Conservation (phyloP, 2,113 vertebrate species). For the Cochlearius cochlearius region DNA sequence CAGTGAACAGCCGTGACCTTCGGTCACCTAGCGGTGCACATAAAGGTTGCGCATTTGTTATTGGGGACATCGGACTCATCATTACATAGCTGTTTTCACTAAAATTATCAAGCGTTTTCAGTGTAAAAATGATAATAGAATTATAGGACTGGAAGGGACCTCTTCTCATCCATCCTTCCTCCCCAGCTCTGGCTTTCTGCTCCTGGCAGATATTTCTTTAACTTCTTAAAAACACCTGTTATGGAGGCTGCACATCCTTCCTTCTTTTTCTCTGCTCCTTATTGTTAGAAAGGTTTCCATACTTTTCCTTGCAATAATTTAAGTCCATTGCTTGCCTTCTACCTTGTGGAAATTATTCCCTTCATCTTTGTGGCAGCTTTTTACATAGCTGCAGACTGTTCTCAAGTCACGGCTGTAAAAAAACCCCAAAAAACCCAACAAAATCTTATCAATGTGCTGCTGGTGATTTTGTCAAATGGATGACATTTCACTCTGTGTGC, state of each 20-base stretch:
- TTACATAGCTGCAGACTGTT: not conserved
- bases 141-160: not conserved
- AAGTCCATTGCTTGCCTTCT: not conserved
- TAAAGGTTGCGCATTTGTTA: not conserved
- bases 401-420: not conserved
- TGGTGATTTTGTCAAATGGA: not conserved
- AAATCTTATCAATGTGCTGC: not conserved
- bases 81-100: not conserved
- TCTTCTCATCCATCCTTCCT: not conserved
- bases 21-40: not conserved
- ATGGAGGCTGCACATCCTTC: not conserved
- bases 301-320: not conserved
- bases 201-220: not conserved
- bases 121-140: not conserved
- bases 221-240: not conserved
- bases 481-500: not conserved
- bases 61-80: not conserved
- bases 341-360: not conserved
- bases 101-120: not conserved
- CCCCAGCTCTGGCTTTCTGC: not conserved
- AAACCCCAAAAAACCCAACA: not conserved
- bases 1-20: not conserved
- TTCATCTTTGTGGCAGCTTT: not conserved
- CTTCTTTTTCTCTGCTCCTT: not conserved
- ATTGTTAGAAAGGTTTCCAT: not conserved